These are phyloP conservation scores for Tortricodes alternella DNA, from an alignment of 2,888 invertebrate genomes.

Conservation along the genomic window DNA sequence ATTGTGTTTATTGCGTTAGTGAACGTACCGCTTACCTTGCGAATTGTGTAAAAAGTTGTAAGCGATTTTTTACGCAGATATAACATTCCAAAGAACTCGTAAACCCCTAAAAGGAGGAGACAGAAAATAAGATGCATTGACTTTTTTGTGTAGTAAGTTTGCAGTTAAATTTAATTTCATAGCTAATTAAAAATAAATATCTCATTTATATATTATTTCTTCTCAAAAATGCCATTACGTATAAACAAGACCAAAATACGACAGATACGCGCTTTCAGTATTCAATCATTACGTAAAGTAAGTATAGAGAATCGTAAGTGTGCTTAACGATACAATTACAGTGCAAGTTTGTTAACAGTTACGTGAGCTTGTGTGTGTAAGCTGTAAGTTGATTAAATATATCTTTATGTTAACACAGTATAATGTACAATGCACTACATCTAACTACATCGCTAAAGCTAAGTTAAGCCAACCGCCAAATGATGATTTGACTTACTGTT, in stretches of 20 bases:
- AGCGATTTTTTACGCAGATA: neutral
- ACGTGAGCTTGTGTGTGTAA: conserved; percentile 41
- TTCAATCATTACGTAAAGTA: conserved; percentile 24
- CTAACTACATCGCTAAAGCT: conserved; percentile 58
- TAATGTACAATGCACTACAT: conserved; percentile 50
- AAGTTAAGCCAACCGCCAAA: conserved; percentile 78
- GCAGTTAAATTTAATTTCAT: no score
- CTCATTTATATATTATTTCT: no score
- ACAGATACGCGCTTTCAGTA: conserved; percentile 24
- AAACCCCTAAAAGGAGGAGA: no score
- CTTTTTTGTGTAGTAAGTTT: neutral
- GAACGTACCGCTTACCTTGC: conserved; percentile 3
- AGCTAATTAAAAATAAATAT: no score
- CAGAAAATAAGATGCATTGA: conserved; percentile 5
- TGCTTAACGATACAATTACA: conserved; percentile 36
- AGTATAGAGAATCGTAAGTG: conserved; percentile 34
- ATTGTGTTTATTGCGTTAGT: neutral
- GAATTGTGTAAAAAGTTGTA: neutral
- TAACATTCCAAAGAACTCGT: no score
- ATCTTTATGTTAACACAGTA: conserved; percentile 34
- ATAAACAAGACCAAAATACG: conserved; percentile 19
- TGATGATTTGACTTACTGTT: conserved; percentile 80
- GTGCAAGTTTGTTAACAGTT: conserved; percentile 39
- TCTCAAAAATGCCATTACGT: conserved; percentile 15
- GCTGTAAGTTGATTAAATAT: conserved; percentile 40